Conservation (phyloP, 2,888 invertebrate species). For the Phortica magna region DNA sequence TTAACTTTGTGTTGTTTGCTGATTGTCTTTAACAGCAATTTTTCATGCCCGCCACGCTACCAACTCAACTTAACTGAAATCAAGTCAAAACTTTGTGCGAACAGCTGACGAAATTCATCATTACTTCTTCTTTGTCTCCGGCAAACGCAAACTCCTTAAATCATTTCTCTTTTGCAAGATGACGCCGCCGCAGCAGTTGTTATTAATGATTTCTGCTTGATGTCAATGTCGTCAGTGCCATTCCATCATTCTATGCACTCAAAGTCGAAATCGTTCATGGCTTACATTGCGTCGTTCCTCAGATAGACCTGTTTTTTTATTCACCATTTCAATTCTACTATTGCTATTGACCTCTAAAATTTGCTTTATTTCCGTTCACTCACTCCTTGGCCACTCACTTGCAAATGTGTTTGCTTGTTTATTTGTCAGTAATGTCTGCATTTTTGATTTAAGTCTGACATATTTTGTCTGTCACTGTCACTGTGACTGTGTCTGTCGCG, state of each 20-base stretch:
- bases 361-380: not conserved
- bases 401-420: constrained; percentile 45
- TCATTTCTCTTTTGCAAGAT: constrained; percentile 16
- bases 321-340: not conserved
- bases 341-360: constrained; percentile 6
- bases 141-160: not conserved
- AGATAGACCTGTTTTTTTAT: not conserved
- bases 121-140: constrained; percentile 16
- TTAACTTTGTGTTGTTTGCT: not conserved
- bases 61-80: not conserved
- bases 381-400: not conserved
- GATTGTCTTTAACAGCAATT: constrained; percentile 15
- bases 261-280: too few relatives aligned
- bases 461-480: constrained; percentile 51
- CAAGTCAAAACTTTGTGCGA: not conserved
- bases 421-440: constrained; percentile 62
- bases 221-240: not conserved
- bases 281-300: not conserved
- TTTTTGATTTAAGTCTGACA: constrained; percentile 63
- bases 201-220: constrained; percentile 11
- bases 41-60: not conserved
- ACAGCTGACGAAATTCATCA: constrained; percentile 18
- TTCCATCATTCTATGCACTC: not conserved
- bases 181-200: constrained; percentile 22
- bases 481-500: constrained; percentile 38